phyloP scores from a whole-genome alignment of 2,888 invertebrate species.

The Drosophila histrio region DNA sequence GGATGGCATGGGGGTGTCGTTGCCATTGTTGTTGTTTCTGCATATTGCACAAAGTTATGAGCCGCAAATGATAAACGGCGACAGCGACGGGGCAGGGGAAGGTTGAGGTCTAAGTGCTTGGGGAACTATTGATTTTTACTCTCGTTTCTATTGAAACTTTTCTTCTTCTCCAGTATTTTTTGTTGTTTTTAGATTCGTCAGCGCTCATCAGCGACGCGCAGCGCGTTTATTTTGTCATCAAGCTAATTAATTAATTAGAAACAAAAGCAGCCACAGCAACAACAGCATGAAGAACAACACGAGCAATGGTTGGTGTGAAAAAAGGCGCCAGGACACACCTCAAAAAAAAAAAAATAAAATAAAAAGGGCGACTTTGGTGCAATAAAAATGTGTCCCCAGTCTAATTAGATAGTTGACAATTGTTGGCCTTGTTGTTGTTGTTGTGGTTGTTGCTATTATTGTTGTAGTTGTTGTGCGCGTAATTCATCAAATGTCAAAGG shows the following conservation, averaged over 20 bases:
- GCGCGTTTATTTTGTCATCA: slow-evolving; percentile 77
- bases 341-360: slow-evolving; percentile 24
- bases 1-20: neutral
- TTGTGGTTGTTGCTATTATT: slow-evolving; percentile 19
- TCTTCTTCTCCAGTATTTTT: slow-evolving; percentile 8
- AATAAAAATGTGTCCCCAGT: slow-evolving; percentile 76
- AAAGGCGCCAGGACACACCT: slow-evolving; percentile 65
- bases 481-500: slow-evolving; percentile 78
- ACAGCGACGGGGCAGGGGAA: neutral
- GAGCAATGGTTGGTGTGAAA: slow-evolving; percentile 60
- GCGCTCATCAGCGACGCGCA: slow-evolving; percentile 55
- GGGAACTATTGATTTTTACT: slow-evolving; percentile 63
- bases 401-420: slow-evolving; percentile 74
- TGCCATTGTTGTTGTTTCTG: slow-evolving; percentile 49
- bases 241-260: slow-evolving; percentile 79
- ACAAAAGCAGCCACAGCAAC: slow-evolving; percentile 36
- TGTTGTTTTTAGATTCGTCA: slow-evolving; percentile 35
- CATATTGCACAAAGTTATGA: slow-evolving; percentile 80
- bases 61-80: slow-evolving; percentile 78
- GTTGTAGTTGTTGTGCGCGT: slow-evolving; percentile 44
- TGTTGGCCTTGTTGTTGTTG: slow-evolving; percentile 38
- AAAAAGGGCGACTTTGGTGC: slow-evolving; percentile 50
- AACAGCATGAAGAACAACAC: slow-evolving; percentile 8
- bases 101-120: neutral
- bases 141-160: slow-evolving; percentile 17